Percentiles rank a stretch among this genome's conserved stretches.
phyloP scores from a whole-genome alignment of 2,888 invertebrate genomes.

The Parapristionchus giblindavisi region DNA sequence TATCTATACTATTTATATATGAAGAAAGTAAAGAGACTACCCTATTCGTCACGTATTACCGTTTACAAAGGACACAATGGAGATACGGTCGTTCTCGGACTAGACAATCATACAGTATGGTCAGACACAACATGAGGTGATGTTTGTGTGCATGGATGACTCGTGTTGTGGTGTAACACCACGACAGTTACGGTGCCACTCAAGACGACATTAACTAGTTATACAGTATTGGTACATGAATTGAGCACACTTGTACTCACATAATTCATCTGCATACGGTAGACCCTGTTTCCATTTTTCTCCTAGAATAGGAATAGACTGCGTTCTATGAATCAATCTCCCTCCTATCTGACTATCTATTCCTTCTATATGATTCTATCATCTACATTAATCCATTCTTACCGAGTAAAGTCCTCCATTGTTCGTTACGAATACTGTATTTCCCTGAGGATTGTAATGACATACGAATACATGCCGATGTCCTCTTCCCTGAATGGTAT shows the following conservation, averaged over 20 bases:
- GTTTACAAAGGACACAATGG: no score
- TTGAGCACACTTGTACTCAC: slow-evolving; percentile 29
- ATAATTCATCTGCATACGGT: slow-evolving; percentile 32
- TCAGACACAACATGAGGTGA: no score
- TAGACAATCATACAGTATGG: no score
- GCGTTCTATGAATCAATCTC: neutral
- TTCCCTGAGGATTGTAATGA: slow-evolving; percentile 70
- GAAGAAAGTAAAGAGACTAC: no score
- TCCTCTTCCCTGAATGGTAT: slow-evolving; percentile 56
- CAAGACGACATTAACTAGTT: no score
- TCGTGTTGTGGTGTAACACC: no score
- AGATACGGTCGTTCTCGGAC: no score
- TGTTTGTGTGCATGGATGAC: no score
- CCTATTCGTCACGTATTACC: no score
- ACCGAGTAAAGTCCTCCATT: slow-evolving; percentile 67
- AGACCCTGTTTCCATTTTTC: slow-evolving; percentile 27
- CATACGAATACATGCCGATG: slow-evolving; percentile 69
- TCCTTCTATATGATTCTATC: neutral
- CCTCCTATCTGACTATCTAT: neutral
- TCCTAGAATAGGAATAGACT: slow-evolving; percentile 19
- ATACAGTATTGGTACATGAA: no score
- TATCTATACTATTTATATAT: no score
- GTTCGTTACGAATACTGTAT: slow-evolving; percentile 66
- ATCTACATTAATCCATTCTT: slow-evolving; percentile 49
- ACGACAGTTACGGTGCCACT: no score